phyloP scores from a whole-genome alignment of 2,113 vertebrate species.

The Channa argus region DNA sequence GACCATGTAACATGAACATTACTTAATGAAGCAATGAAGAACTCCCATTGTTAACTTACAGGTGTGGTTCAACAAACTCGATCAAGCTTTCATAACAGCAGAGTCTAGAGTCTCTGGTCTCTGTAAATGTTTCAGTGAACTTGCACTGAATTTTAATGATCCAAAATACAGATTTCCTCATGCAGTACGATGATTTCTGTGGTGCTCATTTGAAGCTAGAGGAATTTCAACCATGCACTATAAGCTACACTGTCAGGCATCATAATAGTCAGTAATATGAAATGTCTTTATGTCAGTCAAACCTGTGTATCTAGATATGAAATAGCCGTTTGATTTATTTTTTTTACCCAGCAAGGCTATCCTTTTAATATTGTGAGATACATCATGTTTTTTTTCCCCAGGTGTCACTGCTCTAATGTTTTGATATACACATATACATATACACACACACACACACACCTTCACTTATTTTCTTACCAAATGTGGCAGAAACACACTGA shows the following conservation, averaged over 20 bases:
- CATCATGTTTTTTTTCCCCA: conserved; percentile 3
- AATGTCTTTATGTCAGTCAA: background rate
- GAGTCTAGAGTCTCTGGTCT: background rate
- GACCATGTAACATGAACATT: background rate
- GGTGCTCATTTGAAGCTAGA: background rate
- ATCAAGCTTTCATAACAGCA: conserved; percentile 10
- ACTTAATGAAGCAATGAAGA: conserved; percentile 38
- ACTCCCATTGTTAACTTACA: conserved; percentile 30
- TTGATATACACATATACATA: background rate
- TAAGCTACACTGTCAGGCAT: background rate
- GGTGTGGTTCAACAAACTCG: conserved; percentile 31
- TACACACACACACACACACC: background rate
- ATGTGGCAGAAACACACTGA: background rate
- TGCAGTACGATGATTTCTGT: background rate
- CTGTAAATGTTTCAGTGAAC: conserved; percentile 4
- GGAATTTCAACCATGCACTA: background rate
- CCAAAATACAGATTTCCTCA: background rate
- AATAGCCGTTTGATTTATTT: background rate
- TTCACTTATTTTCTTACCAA: conserved; percentile 2
- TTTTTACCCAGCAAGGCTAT: background rate
- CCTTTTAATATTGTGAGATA: background rate
- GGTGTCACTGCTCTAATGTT: background rate
- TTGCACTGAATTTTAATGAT: no score
- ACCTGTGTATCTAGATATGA: background rate
- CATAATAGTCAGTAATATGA: background rate